Base-by-base conservation (phyloP, 2,888 invertebrate species). In the Byasa hedistus region DNA sequence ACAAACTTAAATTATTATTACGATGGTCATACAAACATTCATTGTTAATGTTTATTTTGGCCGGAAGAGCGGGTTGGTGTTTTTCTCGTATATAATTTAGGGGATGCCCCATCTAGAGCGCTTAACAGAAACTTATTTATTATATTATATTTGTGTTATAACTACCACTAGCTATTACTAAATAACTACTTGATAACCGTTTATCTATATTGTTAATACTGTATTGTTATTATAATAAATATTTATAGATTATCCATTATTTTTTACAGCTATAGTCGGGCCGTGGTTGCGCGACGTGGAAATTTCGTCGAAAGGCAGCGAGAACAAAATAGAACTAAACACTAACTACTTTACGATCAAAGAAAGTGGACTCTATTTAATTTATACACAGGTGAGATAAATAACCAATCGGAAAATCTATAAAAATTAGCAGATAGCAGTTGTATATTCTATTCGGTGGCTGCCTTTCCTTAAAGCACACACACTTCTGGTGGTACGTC, bases 301-400 rank as follows among this genome's bases (percentile, higher is more conserved):
- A 3, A 80, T 88, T 0, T 91, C 91, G 0, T 81, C 91, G 0
- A 86, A 85, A 65, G 78, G 76, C 73, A 90, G 89, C 75, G 82
- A 81, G 21, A 74, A 76, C 39, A 84, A 82, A 68, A 84, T 91
- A 27, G 83, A 85, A 64, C 79, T 90, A 8, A 75, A 79, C 66
- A 71, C 69, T 15, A 79, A 85, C 69, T 79, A 80, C 70, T 77
- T 91, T 68, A 80, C 79, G 8, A 75, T 91, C 61, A 83, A 88
- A 57, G 89, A 91, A 69, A 75, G 78, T 17, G 91, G 91, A 0
- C 77, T 91, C 1, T 91, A 91, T 70, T 76, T 91, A 62, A 71
- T 91, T 22, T 91, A 91, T 71, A 83, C 89, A 52, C 88, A 91
- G 80, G 91, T 90, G 75, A 83, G 79, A 75, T 32, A 36, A 55